phyloP scores from a whole-genome alignment of 1,140 invertebrate species.

The Cherax quadricarinatus region DNA sequence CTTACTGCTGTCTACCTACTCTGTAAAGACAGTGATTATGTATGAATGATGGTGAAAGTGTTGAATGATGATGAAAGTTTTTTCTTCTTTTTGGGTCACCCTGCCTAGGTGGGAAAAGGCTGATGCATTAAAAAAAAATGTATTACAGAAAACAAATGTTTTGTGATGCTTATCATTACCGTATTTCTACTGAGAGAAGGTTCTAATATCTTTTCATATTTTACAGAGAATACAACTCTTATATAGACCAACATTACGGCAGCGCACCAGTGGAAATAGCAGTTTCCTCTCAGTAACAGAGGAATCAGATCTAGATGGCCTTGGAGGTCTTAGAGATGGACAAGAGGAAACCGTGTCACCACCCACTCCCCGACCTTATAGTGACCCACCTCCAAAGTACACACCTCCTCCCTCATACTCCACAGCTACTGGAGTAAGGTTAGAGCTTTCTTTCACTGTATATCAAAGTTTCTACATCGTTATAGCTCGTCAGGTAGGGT shows the following conservation, averaged over 20 bases:
- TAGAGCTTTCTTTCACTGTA: constrained; percentile 24
- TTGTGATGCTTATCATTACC: too few relatives aligned
- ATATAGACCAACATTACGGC: constrained; percentile 73
- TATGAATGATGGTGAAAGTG: too few relatives aligned
- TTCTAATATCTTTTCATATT: background rate
- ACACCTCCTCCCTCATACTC: constrained; percentile 94
- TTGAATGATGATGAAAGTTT: too few relatives aligned
- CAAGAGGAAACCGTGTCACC: constrained; percentile 73
- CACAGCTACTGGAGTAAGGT: constrained; percentile 88
- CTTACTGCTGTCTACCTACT: too few relatives aligned
- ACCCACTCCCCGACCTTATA: constrained; percentile 73
- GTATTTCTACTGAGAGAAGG: background rate
- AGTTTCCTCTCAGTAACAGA: constrained; percentile 46
- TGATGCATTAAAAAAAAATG: too few relatives aligned
- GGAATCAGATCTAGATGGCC: constrained; percentile 74
- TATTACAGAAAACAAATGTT: too few relatives aligned
- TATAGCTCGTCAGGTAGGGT: too few relatives aligned
- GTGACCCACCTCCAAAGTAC: constrained; percentile 93
- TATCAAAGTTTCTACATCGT: too few relatives aligned
- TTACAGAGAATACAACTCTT: constrained; percentile 74
- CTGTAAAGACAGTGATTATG: too few relatives aligned
- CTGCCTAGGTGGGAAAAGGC: too few relatives aligned
- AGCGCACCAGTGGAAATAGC: constrained; percentile 69
- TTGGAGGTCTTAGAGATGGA: constrained; percentile 73
- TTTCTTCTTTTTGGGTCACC: too few relatives aligned